Evolutionary conservation across 2,888 invertebrate species (phyloP), one percentile per base, ranked within the genome.

Genomic region (Cyclophora albipunctata): DNA sequence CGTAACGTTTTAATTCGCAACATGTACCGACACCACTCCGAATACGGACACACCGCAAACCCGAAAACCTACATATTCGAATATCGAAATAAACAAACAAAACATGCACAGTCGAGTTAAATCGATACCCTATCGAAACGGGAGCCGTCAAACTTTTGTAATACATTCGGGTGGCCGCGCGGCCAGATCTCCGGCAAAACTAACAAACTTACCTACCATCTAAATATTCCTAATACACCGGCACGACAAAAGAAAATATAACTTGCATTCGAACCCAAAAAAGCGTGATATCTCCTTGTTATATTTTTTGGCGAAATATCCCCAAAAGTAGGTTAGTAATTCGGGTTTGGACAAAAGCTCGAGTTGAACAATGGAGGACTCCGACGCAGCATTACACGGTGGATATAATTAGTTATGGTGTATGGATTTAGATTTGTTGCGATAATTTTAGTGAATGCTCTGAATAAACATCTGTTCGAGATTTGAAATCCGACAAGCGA

Each of bases 351-450:
- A 85, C 84, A 87, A 86, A 69, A 65, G 73, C 51, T 33, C 50
- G 44, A 49, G 66, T 72, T 78, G 81, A 83, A 85, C 84, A 87
- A 84, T 77, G 63, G 64, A 34, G 54, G 62, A 65, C 63, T 67
- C 74, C 71, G 75, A 73, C 79, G 73, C 71, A 67, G 73, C 77
- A 82, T 87, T 87, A 85, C 81, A 82, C 60, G 85, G 81, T 85
- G 85, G 86, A 86, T 88, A 83, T 88, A 86, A 88, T 88, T 88
- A 88, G 87, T 75, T 84, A 86, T 88, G 88, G 87, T 87, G 82
- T 78, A 84, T 78, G 86, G 87, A 86, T 87, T 87, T 86, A 86
- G 88, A 87, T 87, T 85, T 75, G 79, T 82, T 79, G 79, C 75
- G 87, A 86, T 87, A 86, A 87, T 84, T 81, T 81, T 80, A 72